Evolutionary conservation across 2,888 invertebrate species (phyloP), one percentile per base, ranked within the genome.

Genomic region (Amblyjoppa fuscipennis): DNA sequence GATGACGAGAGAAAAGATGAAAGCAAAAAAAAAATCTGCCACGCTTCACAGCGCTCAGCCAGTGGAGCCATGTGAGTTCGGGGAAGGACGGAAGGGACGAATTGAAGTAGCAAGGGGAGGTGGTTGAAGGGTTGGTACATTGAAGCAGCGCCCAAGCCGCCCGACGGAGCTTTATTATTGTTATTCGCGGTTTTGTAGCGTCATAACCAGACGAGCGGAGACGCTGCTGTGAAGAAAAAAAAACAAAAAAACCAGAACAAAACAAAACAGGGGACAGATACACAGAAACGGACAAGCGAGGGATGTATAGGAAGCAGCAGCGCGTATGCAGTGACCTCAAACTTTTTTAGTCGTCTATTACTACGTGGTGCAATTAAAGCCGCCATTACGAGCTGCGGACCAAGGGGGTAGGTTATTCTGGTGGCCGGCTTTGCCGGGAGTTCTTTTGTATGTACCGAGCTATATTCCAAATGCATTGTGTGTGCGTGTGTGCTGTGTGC

Each of bases 181-280:
- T 86, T 83, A 81, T 83, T 86, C 81, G 61, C 66, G 81, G 86
- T 84, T 87, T 87, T 75, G 81, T 83, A 85, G 80, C 73, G 81
- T 85, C 83, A 83, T 78, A 85, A 81, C 78, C 78, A 82, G 87
- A 84, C 74, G 71, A 85, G 76, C 78, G 31, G 78, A 80, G 84
- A 78, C 81, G 68, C 64, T 78, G 64, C 38, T 49, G 64, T 51
- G 73, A 56, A 49, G 11, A 74, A 73, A 69, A 76, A 66, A 73
- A 56, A 68, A 73, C 20, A 7, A 20, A 31, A 11, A 56, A 25
- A 13, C 41, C 25, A 25, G 5, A 61, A 61, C 9, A 13, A 64
- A 64, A 69, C 20, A 45, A 64, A 64, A 49, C 49, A 56, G 28
- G 80, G 64, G 59, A 80, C 25, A 76, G 20, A 69, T 51, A 69